Evolutionary conservation across 2,888 invertebrate species (phyloP), one percentile per base, ranked within the genome.

Genomic region (Epiperipatus broadwayi): DNA sequence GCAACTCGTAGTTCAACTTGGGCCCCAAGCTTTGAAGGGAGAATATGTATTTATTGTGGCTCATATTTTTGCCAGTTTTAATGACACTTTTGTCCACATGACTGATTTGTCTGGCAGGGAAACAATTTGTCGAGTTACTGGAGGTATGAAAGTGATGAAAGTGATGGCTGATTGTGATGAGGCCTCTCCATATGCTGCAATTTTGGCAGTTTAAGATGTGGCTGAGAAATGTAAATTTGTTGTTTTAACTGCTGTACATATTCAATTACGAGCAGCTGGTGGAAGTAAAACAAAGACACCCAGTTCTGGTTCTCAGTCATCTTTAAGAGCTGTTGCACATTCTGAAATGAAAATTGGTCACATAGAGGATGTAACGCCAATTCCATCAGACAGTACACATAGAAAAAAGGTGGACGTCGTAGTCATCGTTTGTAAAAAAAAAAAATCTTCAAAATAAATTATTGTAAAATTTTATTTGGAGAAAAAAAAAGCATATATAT

Each of bases 131-230:
- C 58, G 65, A 44, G 57, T 61, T 7, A 61, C 60, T 34, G 66
- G 66, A 48, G 66, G 66, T 41, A 99, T 97, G 97, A 97, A 97
- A 68, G n/a, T n/a, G n/a, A n/a, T n/a, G n/a, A n/a, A n/a, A n/a
- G 97, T 99, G 33, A 97, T 97, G 67, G 97, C 97, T 52, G 97
- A 99, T 68, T 78, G 97, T 69, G 97, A 97, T 65, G 97, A 97
- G 66, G 89, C 97, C 47, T 95, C 95, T 33, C 97, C 97, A 34
- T 99, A 97, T 60, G 97, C 97, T 55, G 97, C 97, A 74, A 99
- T 97, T 97, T 87, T 97, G 67, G 97, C 97, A 52, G 95, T 95
- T 48, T 95, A 97, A 71, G 97, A 99, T 70, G 97, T 97, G 43
- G 91, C 97, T 51, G 97, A 97, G 58, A 89, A 87, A 57, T 97